Percentiles rank a stretch among this genome's conserved stretches.
phyloP scores from a whole-genome alignment of 2,797 vertebrate genomes.

The Megaceryle alcyon region DNA sequence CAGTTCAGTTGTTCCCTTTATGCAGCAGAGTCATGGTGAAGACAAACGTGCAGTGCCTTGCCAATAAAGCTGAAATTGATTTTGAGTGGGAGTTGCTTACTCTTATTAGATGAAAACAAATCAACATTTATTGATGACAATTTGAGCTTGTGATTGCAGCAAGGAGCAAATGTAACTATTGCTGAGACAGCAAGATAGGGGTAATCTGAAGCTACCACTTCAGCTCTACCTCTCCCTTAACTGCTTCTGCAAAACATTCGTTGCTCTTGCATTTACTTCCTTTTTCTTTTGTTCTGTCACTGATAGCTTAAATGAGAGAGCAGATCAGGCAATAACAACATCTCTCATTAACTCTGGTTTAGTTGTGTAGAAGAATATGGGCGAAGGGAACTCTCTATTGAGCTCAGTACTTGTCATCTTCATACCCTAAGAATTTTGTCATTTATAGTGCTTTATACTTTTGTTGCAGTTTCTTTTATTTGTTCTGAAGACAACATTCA shows the following conservation, averaged over 20 bases:
- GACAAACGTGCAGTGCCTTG: neutral
- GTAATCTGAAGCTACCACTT: neutral
- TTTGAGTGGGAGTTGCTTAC: slow-evolving; percentile 23
- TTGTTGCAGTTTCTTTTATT: neutral
- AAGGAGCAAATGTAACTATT: neutral
- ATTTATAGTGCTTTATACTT: neutral
- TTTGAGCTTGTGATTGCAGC: slow-evolving; percentile 6
- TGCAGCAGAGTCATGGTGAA: neutral
- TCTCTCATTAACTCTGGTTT: neutral
- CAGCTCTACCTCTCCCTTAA: neutral
- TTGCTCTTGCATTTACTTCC: neutral
- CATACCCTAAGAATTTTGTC: neutral
- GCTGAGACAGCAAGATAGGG: neutral
- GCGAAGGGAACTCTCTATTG: neutral
- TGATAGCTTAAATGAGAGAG: neutral
- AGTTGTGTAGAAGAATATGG: neutral
- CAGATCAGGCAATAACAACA: neutral
- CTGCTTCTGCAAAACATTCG: neutral
- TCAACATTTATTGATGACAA: slow-evolving; percentile 36
- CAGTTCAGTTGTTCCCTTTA: slow-evolving; percentile 29
- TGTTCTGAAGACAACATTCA: neutral
- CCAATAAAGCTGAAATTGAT: slow-evolving; percentile 40
- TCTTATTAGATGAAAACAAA: slow-evolving; percentile 42
- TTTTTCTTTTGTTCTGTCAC: neutral
- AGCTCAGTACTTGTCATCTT: neutral